Evolutionary conservation across 1,140 invertebrate species (phyloP).

Genomic region (Trachymyrmex septentrionalis): DNA sequence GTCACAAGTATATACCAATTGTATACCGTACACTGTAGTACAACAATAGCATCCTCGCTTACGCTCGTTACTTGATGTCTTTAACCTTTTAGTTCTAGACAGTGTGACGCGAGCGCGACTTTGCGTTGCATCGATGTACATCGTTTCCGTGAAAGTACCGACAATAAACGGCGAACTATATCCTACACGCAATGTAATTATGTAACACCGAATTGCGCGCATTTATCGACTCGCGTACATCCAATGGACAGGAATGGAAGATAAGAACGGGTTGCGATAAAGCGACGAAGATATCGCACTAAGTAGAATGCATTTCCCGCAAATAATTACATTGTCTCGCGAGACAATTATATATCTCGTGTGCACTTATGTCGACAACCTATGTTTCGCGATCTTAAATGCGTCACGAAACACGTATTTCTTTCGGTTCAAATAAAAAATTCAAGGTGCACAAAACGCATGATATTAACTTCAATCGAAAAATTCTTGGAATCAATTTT

Average conservation of each 20-base stretch:
- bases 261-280: constrained; percentile 47
- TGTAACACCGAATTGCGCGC: constrained; percentile 9
- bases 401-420: not conserved
- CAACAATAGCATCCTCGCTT: constrained; percentile 50
- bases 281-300: constrained; percentile 26
- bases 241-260: constrained; percentile 15
- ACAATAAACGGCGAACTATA: constrained; percentile 19
- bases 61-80: constrained; percentile 47
- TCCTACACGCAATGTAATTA: constrained; percentile 32
- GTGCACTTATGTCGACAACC: constrained; percentile 17
- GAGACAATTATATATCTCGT: constrained; percentile 18
- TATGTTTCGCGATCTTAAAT: not conserved
- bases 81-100: constrained; percentile 52
- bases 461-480: not conserved
- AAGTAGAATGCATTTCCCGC: constrained; percentile 18
- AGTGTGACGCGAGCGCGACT: constrained; percentile 38
- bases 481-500: not conserved
- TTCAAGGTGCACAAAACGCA: not conserved
- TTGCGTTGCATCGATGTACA: not conserved
- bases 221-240: constrained; percentile 35
- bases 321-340: constrained; percentile 32
- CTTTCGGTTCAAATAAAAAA: not conserved
- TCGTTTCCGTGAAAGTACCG: constrained; percentile 20
- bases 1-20: constrained; percentile 1
- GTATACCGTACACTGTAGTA: not conserved